Conservation (phyloP, 2,113 vertebrate genomes). For the Psilopogon haemacephalus region DNA sequence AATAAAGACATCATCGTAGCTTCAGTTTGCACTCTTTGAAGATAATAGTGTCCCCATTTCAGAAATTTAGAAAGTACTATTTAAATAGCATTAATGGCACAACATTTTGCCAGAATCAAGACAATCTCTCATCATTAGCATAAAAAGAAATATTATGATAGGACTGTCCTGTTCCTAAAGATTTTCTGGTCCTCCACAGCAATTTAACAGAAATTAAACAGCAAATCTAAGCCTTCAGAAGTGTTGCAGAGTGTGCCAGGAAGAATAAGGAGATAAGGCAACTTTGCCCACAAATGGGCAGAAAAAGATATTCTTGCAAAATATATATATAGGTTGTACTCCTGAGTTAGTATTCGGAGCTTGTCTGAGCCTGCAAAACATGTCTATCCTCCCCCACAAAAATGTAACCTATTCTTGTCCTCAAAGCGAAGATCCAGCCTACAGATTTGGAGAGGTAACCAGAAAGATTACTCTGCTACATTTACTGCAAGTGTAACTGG, state of each 20-base stretch:
- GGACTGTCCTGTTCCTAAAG: not conserved
- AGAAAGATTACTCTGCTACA: not conserved
- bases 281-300: not conserved
- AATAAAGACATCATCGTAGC: not conserved
- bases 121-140: not conserved
- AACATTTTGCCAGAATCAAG: not conserved
- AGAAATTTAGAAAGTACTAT: not conserved
- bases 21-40: not conserved
- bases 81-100: not conserved
- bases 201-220: not conserved
- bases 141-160: not conserved
- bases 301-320: not conserved
- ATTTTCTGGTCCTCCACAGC: not conserved
- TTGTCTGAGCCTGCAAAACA: constrained; percentile 45
- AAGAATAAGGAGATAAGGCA: not conserved
- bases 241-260: not conserved
- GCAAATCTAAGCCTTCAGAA: not conserved
- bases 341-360: not conserved
- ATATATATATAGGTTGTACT: not conserved
- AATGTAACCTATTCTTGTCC: constrained; percentile 43
- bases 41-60: not conserved
- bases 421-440: constrained; percentile 12
- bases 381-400: constrained; percentile 41
- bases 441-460: not conserved
- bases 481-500: not conserved